Evolutionary conservation across 2,113 vertebrate species (phyloP), one percentile per base, ranked within the genome.

Genomic region (Xenopus laevis): DNA sequence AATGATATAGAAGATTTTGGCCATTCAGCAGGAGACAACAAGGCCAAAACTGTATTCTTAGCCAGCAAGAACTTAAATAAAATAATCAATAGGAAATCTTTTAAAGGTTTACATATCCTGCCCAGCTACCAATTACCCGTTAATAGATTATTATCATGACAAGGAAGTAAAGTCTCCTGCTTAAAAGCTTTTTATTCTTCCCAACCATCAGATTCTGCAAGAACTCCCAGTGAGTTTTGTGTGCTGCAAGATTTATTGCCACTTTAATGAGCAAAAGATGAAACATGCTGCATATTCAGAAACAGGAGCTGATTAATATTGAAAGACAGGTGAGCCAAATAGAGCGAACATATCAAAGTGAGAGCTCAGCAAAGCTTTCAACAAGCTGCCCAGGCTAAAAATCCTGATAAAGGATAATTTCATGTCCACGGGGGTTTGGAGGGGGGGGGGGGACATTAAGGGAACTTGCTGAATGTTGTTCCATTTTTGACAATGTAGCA

Each of bases 401-500:
- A 4, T 50, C 53, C 72, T 74, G 72, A 68, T 66, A 68, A 68
- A 74, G 65, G 57, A 59, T 59, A 74, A 74, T 68, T 74, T 74
- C 40, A 66, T 74, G 57, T 74, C 72, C 72, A 11, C 59, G 65
- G 27, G 72, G 30, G 30, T 3, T 33, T 3, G 30, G 33, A 9
- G 33, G 33, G 33, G 33, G 33, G 33, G 33, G 33, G 47, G 57
- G 57, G 47, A 74, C 4, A 45, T 30, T 30, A 30, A 21, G 15
- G 20, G 44, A 74, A 66, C 44, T 52, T 60, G 64, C 64, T 68
- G 72, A 74, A 68, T 61, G 55, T 13, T 68, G 55, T 17, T 59
- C 46, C n/a, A 16, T 20, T 33, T 20, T 59, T 40, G 30, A 66
- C 23, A 33, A 16, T 12, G 53, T 55, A n/a, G n/a, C 72, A 68